Conservation (phyloP, 2,797 vertebrate genomes). For the Acanthurus tractus region DNA sequence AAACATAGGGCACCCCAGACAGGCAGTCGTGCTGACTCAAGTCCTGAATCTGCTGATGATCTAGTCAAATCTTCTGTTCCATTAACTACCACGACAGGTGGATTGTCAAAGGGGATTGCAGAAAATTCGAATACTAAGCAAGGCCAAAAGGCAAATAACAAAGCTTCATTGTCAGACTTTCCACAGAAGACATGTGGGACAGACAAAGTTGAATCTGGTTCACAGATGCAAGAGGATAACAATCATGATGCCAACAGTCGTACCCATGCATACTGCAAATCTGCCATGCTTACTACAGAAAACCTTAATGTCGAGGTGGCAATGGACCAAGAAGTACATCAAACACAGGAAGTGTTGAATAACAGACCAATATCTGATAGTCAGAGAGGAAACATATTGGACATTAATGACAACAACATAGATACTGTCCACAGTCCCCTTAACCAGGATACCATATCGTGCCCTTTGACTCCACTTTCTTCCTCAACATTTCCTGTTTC, state of each 20-base stretch:
- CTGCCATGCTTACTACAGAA: conserved; percentile 27
- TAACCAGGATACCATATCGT: conserved; percentile 44
- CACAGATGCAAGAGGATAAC: conserved; percentile 29
- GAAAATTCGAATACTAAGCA: conserved; percentile 44
- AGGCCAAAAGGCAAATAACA: conserved; percentile 40
- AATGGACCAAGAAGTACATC: conserved; percentile 53
- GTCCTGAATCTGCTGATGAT: conserved; percentile 59
- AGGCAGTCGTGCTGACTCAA: conserved; percentile 52
- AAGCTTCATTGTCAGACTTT: conserved; percentile 30
- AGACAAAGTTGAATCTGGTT: conserved; percentile 37
- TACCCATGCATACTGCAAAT: conserved; percentile 32
- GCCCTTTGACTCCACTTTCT: conserved; percentile 44
- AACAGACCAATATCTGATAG: conserved; percentile 64
- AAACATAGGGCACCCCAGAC: conserved; percentile 56
- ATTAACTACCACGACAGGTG: conserved; percentile 51
- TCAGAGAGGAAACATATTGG: conserved; percentile 69
- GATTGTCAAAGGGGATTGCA: conserved; percentile 35
- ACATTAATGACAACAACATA: conserved; percentile 83
- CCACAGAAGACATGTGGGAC: conserved; percentile 44
- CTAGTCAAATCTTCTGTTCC: conserved; percentile 61
- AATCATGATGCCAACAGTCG: conserved; percentile 44
- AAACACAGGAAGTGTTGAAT: conserved; percentile 72
- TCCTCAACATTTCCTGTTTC: conserved; percentile 55
- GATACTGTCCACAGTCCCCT: conserved; percentile 35
- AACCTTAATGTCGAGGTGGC: conserved; percentile 61